A percentile compares a stretch with the other conserved stretches of the same genome.
phyloP scores from a whole-genome alignment of 2,888 invertebrate genomes.

The Yponomeuta plumbellus region DNA sequence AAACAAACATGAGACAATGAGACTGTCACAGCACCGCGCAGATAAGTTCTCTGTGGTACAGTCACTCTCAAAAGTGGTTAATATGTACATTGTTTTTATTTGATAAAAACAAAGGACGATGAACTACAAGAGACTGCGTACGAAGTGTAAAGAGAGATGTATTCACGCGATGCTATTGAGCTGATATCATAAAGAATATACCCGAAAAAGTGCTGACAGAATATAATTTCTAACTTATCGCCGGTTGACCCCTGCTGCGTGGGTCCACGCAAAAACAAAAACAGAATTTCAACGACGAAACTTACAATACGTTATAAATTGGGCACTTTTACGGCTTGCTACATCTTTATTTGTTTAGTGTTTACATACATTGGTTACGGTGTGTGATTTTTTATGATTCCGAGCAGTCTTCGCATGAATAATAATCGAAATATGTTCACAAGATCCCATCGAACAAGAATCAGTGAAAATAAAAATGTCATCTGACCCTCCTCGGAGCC shows the following conservation, averaged over 20 bases:
- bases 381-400: background rate
- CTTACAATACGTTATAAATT: conserved; percentile 51
- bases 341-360: conserved; percentile 53
- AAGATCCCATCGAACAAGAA: background rate
- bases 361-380: conserved; percentile 26
- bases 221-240: conserved; percentile 64
- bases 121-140: background rate
- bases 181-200: conserved; percentile 57
- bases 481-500: conserved; percentile 20
- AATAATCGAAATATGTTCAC: background rate
- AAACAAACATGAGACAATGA: conserved; percentile 37
- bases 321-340: conserved; percentile 42
- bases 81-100: background rate
- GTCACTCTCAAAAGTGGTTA: conserved; percentile 22
- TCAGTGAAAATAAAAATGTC: conserved; percentile 20
- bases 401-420: background rate
- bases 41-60: conserved; percentile 46
- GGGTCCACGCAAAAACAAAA: conserved; percentile 42
- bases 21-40: conserved; percentile 33
- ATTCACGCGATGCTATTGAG: conserved; percentile 41
- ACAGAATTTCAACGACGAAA: conserved; percentile 52
- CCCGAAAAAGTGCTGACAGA: conserved; percentile 63
- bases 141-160: conserved; percentile 37
- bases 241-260: conserved; percentile 48
- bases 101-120: background rate